Base-by-base conservation (phyloP, 2,888 invertebrate species). In the Nomada fabriciana region DNA sequence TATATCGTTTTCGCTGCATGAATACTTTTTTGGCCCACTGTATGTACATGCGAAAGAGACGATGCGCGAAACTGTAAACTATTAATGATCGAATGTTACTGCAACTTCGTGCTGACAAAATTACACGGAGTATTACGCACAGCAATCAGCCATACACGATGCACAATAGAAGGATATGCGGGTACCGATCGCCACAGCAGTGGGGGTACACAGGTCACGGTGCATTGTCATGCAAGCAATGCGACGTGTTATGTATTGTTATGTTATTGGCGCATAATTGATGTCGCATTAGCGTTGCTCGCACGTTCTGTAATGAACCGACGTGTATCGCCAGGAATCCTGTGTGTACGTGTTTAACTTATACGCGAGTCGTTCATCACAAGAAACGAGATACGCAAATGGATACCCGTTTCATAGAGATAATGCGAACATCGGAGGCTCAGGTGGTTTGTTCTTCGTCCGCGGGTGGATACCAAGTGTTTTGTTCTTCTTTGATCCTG, bases 261-360 rank as follows among this genome's bases (percentile, higher is more conserved):
- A 91, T 91, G 92, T 92, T 92, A 92, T 92, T 91, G 91, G 91
- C 90, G 91, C 92, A 91, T 92, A 92, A 92, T 92, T 92, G 92
- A 92, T 92, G 92, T 91, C 91, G 89, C 92, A 91, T 91, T 92
- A 91, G 91, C 88, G 89, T 91, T 91, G 87, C 80, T 85, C 85
- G 81, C 91, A 90, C 89, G 91, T 89, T 78, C 91, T 90, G 88
- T 92, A 91, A 91, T 91, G 92, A 91, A 91, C 91, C 91, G 86
- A 87, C 86, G 88, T 87, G 86, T 83, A 86, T 91, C 85, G 86
- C 87, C 60, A 81, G 85, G 84, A 85, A 87, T 86, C 81, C 83
- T 74, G 60, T 70, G 59, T 68, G 69, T 76, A 76, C 43, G 64
- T 76, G 70, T 73, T 59, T 52, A 67, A 72, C 75, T 85, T 68